Conservation (phyloP, 2,797 vertebrate genomes). For the Etheostoma perlongum region DNA sequence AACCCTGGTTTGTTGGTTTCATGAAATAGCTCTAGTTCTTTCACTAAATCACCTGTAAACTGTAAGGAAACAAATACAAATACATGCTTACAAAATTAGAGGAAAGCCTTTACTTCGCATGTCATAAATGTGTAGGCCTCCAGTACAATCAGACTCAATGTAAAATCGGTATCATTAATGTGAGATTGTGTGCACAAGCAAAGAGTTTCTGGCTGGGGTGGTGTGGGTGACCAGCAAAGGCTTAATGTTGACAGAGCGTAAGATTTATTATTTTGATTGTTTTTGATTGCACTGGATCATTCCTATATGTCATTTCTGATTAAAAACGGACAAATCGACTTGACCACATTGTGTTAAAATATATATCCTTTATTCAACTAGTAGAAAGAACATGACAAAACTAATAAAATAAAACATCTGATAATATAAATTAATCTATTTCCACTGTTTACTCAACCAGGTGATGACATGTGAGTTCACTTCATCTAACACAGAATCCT, state of each 20-base stretch:
- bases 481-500: constrained; percentile 89
- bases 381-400: background rate
- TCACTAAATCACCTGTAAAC: too few relatives aligned
- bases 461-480: constrained; percentile 87
- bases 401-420: background rate
- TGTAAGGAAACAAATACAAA: too few relatives aligned
- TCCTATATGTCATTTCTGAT: background rate
- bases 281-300: background rate
- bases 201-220: background rate
- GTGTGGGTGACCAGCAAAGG: background rate
- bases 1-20: too few relatives aligned
- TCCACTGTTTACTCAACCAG: constrained; percentile 85
- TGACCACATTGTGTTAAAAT: background rate
- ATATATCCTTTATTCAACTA: constrained; percentile 41
- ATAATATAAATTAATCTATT: background rate
- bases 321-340: background rate
- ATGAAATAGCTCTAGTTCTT: too few relatives aligned
- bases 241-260: background rate
- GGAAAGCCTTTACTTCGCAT: too few relatives aligned
- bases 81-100: too few relatives aligned
- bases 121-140: too few relatives aligned
- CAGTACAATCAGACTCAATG: background rate
- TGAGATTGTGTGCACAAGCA: background rate
- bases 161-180: background rate
- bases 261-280: background rate